These are phyloP conservation scores for Anoplolepis gracilipes DNA, from an alignment of 1,140 invertebrate species.

Conservation along the genomic window DNA sequence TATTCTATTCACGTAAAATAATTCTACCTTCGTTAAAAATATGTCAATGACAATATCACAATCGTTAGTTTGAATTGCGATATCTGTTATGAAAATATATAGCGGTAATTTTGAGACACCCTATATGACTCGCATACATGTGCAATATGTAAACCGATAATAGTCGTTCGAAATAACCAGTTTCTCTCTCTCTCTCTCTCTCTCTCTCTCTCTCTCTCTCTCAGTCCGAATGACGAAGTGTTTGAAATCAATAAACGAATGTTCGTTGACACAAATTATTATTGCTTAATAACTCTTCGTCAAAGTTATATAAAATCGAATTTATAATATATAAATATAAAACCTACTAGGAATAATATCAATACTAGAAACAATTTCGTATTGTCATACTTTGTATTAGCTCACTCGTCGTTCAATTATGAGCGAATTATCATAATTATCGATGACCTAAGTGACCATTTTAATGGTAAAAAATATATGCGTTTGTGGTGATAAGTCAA, in stretches of 20 bases:
- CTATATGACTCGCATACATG: not conserved
- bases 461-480: slow-evolving; percentile 50
- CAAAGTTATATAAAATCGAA: slow-evolving; percentile 54
- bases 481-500: slow-evolving; percentile 23
- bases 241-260: slow-evolving; percentile 70
- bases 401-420: slow-evolving; percentile 47
- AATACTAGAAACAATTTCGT: not conserved
- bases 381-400: not conserved
- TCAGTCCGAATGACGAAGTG: slow-evolving; percentile 34
- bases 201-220: too few species aligned
- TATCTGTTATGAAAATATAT: slow-evolving; percentile 5
- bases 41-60: not conserved
- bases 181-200: too few species aligned
- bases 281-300: slow-evolving; percentile 60
- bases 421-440: slow-evolving; percentile 49
- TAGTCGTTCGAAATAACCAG: slow-evolving; percentile 39
- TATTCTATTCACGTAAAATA: not conserved
- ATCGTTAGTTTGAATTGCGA: not conserved
- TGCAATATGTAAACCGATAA: slow-evolving; percentile 46
- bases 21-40: not conserved
- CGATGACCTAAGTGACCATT: slow-evolving; percentile 33
- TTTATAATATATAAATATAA: slow-evolving; percentile 23
- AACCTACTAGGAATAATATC: not conserved
- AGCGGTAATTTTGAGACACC: slow-evolving; percentile 21
- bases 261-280: slow-evolving; percentile 62